Conservation (phyloP, 2,797 vertebrate genomes). For the Meda fulgida region DNA sequence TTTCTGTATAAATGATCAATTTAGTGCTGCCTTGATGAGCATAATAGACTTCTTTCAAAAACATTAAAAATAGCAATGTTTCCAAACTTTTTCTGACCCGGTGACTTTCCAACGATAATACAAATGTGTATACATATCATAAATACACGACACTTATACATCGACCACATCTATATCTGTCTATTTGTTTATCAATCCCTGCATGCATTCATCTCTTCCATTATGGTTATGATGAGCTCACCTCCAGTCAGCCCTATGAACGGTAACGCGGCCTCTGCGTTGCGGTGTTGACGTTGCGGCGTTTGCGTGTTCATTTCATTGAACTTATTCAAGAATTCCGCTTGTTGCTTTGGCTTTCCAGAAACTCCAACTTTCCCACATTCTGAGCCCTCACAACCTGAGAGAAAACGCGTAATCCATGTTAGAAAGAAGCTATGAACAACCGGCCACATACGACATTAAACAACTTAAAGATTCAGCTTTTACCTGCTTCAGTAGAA, state of each 20-base stretch:
- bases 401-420: not conserved
- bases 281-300: conserved; percentile 75
- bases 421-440: not conserved
- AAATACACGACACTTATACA: not conserved
- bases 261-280: conserved; percentile 77
- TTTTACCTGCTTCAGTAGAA: conserved; percentile 65
- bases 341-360: conserved; percentile 55
- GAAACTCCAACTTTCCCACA: conserved; percentile 59
- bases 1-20: not conserved
- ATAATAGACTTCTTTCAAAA: too few species aligned
- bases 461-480: not conserved
- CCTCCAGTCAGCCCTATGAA: conserved; percentile 88
- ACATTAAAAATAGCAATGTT: too few species aligned
- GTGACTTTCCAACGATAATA: too few species aligned
- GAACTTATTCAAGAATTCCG: conserved; percentile 71
- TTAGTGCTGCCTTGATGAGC: too few species aligned
- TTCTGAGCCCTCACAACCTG: conserved; percentile 68
- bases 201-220: too few species aligned
- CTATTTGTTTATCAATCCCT: not conserved
- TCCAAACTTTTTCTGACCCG: too few species aligned
- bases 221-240: conserved; percentile 68
- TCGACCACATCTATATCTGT: not conserved
- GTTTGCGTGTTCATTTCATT: conserved; percentile 76
- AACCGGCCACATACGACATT: not conserved
- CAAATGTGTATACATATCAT: too few species aligned